phyloP scores from a whole-genome alignment of 2,888 invertebrate species.

The Allacma fusca region DNA sequence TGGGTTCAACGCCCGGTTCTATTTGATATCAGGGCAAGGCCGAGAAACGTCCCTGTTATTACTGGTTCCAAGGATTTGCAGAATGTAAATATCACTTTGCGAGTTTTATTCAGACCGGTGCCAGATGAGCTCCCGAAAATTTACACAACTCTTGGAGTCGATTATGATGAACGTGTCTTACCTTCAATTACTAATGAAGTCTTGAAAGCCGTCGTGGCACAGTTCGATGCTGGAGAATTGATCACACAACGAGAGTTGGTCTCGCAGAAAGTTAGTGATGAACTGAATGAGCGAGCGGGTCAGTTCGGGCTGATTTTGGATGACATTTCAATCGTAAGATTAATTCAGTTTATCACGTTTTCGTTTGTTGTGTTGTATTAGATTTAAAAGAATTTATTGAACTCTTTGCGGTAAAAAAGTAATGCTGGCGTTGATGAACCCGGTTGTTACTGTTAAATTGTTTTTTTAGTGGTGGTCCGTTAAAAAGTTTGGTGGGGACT shows the following conservation, averaged over 20 bases:
- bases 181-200: constrained; percentile 99
- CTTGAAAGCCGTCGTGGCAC: constrained; percentile 97
- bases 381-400: too few species aligned
- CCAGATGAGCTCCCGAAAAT: constrained; percentile 94
- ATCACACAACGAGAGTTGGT: constrained; percentile 97
- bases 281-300: constrained; percentile 87
- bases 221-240: constrained; percentile 98
- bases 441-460: too few species aligned
- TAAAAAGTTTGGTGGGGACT: too few species aligned
- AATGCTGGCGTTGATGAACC: too few species aligned
- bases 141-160: constrained; percentile 93
- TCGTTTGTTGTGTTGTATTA: too few species aligned
- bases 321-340: constrained; percentile 89
- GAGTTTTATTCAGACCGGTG: constrained; percentile 94
- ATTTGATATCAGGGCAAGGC: constrained; percentile 95
- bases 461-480: too few species aligned
- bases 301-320: constrained; percentile 98
- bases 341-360: not conserved
- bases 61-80: constrained; percentile 99
- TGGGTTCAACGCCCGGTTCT: constrained; percentile 99
- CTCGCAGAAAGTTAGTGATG: constrained; percentile 89
- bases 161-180: constrained; percentile 97
- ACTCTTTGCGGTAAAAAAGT: too few species aligned
- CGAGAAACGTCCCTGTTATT: constrained; percentile 94
- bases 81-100: constrained; percentile 97